Evolutionary conservation across 2,113 vertebrate genomes (phyloP).

Genomic region (Acanthisitta chloris): DNA sequence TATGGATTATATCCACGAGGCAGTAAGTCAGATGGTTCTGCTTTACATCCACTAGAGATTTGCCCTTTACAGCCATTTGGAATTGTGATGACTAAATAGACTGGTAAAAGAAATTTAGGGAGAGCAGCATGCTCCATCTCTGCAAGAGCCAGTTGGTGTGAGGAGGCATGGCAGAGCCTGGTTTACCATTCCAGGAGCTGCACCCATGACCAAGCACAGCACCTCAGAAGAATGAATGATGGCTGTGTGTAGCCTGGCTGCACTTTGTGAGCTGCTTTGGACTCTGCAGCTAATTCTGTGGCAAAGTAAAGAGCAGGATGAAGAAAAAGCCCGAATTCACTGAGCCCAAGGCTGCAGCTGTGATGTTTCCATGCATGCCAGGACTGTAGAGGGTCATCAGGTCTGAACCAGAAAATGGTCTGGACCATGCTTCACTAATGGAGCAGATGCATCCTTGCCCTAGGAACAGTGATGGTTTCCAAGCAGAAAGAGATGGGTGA

Average conservation of each 20-base stretch:
- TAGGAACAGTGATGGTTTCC: background rate
- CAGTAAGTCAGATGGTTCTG: background rate
- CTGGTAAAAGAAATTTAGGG: background rate
- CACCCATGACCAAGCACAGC: background rate
- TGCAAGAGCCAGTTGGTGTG: background rate
- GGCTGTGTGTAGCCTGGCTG: background rate
- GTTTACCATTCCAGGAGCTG: background rate
- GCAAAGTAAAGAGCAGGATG: background rate
- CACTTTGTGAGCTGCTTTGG: background rate
- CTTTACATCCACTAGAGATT: background rate
- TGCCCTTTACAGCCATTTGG: background rate
- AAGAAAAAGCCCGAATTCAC: background rate
- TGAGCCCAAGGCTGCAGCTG: background rate
- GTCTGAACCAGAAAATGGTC: background rate
- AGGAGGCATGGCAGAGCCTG: accelerated
- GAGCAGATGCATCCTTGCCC: background rate
- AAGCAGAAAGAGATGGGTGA: background rate
- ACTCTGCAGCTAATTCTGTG: background rate
- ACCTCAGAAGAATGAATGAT: background rate
- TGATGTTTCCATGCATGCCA: background rate
- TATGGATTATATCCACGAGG: background rate
- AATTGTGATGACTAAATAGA: background rate
- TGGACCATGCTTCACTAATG: background rate
- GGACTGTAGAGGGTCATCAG: background rate
- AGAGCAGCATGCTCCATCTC: background rate